phyloP scores from a whole-genome alignment of 2,797 vertebrate genomes.

The Nasua narica region DNA sequence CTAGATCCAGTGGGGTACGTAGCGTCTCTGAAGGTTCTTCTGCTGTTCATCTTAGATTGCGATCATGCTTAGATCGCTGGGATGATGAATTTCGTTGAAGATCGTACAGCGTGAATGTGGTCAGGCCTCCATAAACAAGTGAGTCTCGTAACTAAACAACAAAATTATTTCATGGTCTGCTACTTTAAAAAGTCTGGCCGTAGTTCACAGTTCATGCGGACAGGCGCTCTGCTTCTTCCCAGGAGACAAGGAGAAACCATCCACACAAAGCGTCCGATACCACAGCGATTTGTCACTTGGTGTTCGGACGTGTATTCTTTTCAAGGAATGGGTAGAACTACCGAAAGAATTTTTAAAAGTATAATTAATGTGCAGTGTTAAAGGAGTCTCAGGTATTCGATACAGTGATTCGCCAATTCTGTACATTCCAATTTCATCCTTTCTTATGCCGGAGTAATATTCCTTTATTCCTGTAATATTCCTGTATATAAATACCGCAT shows the following conservation, averaged over 20 bases:
- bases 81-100: neutral
- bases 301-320: neutral
- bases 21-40: neutral
- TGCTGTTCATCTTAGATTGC: no score
- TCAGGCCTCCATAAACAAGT: neutral
- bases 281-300: neutral
- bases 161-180: neutral
- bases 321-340: neutral
- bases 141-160: no score
- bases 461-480: no score
- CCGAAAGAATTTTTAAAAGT: neutral
- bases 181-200: neutral
- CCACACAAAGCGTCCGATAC: fast-evolving
- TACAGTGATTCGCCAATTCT: fast-evolving
- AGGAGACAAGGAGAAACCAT: neutral
- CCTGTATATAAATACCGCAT: neutral
- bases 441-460: neutral
- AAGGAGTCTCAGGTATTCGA: fast-evolving
- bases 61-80: no score
- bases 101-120: neutral
- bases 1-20: no score
- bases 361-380: fast-evolving
- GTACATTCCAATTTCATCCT: no score
- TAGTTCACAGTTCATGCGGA: no score
- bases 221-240: fast-evolving